phyloP scores from a whole-genome alignment of 1,140 invertebrate species.

The Drosophila watanabei region DNA sequence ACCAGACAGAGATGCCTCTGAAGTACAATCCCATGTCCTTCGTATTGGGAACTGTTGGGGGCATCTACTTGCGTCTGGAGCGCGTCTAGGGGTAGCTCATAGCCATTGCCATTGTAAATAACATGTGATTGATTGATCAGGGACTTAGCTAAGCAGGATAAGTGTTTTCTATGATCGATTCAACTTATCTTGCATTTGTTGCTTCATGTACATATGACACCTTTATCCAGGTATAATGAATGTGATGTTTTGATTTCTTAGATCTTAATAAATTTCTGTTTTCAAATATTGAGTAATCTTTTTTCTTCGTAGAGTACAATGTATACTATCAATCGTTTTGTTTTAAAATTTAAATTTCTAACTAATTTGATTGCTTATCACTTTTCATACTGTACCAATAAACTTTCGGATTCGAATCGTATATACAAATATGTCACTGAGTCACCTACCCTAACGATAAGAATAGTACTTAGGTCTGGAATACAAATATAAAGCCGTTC shows the following conservation, averaged over 20 bases:
- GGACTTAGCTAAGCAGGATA: background rate
- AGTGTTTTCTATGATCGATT: background rate
- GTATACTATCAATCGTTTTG: too few species aligned
- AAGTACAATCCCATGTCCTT: conserved; percentile 51
- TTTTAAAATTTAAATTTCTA: too few species aligned
- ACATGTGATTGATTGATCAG: background rate
- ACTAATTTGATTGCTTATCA: background rate
- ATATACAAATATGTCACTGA: background rate
- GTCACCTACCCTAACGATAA: background rate
- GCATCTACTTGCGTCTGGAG: conserved; percentile 51
- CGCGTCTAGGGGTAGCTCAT: background rate
- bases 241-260: background rate
- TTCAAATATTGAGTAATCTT: background rate
- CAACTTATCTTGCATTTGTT: background rate
- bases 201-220: too few species aligned
- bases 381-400: too few species aligned
- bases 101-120: background rate
- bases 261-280: background rate
- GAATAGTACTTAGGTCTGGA: background rate
- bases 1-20: conserved; percentile 64
- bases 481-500: background rate
- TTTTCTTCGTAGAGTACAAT: too few species aligned
- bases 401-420: background rate
- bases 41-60: conserved; percentile 49
- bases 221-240: background rate